phyloP scores from a whole-genome alignment of 2,797 vertebrate genomes.

The Aplochiton taeniatus region DNA sequence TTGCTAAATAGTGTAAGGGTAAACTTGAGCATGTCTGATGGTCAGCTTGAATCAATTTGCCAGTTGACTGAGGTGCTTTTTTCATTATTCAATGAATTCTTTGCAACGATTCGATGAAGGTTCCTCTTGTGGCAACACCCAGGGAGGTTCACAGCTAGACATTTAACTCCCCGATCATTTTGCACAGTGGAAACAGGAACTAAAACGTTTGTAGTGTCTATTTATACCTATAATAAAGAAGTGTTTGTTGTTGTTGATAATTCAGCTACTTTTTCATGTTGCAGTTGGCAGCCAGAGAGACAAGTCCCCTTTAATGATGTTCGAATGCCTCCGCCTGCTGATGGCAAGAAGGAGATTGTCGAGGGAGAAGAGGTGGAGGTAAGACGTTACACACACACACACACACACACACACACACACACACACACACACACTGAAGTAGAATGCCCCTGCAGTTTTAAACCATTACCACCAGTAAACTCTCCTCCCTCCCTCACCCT shows the following conservation, averaged over 20 bases:
- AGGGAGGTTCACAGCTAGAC: too few species aligned
- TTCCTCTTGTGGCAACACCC: too few species aligned
- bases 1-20: too few species aligned
- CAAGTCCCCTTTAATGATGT: conserved; percentile 96
- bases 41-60: too few species aligned
- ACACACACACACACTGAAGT: background rate
- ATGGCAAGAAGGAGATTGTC: conserved; percentile 92
- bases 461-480: too few species aligned
- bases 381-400: conserved; percentile 43
- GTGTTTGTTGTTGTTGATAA: background rate
- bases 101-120: too few species aligned
- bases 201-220: background rate
- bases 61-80: too few species aligned
- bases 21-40: too few species aligned
- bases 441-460: background rate
- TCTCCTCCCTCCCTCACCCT: background rate
- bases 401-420: background rate
- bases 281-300: conserved; percentile 96
- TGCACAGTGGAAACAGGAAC: too few species aligned
- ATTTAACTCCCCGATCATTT: too few species aligned
- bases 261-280: conserved; percentile 19
- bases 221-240: background rate
- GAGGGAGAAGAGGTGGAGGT: conserved; percentile 99
- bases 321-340: conserved; percentile 89
- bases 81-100: too few species aligned